These are phyloP conservation scores for Drosophila persimilis DNA, from an alignment of 1,140 invertebrate species.

Conservation along the genomic window DNA sequence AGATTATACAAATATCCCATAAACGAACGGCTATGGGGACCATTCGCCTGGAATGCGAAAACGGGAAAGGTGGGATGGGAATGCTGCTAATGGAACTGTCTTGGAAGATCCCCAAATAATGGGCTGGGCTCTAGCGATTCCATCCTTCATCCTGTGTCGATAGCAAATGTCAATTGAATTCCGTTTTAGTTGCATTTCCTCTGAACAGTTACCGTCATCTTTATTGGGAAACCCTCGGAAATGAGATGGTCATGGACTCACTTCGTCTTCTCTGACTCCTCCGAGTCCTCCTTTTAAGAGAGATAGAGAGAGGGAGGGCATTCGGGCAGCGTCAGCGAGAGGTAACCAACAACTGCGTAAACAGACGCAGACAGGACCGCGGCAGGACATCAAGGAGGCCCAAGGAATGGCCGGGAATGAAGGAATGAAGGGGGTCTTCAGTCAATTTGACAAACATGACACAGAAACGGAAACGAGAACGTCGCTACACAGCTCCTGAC, in stretches of 20 bases:
- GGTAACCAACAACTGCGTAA: conserved; percentile 45
- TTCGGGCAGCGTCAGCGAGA: not conserved
- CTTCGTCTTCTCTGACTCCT: conserved; percentile 4
- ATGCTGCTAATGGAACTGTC: no score
- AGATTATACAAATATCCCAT: not conserved
- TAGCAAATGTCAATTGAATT: conserved; percentile 13
- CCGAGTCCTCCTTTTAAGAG: not conserved
- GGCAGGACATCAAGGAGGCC: conserved; percentile 44
- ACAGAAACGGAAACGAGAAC: conserved; percentile 60
- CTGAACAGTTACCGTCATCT: conserved; percentile 16
- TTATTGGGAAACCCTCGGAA: conserved; percentile 30
- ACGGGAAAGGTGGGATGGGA: no score
- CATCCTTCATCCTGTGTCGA: not conserved
- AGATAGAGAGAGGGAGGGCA: no score
- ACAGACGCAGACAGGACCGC: conserved; percentile 31
- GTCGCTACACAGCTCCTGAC: conserved; percentile 42
- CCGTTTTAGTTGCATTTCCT: conserved; percentile 30
- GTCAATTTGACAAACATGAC: conserved; percentile 78
- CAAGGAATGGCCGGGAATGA: conserved; percentile 9
- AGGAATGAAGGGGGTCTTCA: conserved; percentile 50
- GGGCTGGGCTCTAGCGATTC: no score
- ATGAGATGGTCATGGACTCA: conserved; percentile 42
- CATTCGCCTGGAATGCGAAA: no score
- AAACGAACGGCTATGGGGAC: not conserved
- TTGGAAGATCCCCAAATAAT: no score